These are phyloP conservation scores for Tenthredo livida DNA, from an alignment of 2,888 invertebrate genomes.

Conservation along the genomic window DNA sequence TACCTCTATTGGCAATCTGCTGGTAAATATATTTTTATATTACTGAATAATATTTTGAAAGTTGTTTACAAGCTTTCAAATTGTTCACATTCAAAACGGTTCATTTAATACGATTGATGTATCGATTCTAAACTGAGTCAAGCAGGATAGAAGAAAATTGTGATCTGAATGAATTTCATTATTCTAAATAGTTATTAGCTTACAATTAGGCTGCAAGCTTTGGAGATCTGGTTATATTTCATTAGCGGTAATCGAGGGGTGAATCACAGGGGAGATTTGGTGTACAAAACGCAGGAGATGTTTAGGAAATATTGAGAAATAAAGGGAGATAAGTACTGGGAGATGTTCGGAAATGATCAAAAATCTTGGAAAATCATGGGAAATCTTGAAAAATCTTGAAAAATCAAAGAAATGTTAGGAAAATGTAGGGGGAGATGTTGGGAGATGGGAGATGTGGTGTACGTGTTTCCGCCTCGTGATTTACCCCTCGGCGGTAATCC, in stretches of 20 bases:
- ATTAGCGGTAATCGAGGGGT: background rate
- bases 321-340: no score
- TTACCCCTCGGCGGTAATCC: background rate
- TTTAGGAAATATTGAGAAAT: no score
- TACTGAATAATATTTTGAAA: background rate
- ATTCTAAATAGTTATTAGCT: background rate
- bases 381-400: no score
- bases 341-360: no score
- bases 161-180: slow-evolving; percentile 11
- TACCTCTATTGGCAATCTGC: background rate
- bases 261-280: no score
- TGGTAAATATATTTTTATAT: background rate
- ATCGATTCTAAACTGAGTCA: background rate
- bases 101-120: background rate
- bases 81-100: background rate
- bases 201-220: background rate
- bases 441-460: no score
- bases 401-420: no score
- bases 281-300: no score
- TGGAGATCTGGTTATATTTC: background rate
- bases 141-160: background rate
- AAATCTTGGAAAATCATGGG: no score
- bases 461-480: no score
- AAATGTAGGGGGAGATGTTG: no score
- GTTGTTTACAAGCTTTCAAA: background rate